Conservation (phyloP, 2,113 vertebrate species). For the Gobio gobio region DNA sequence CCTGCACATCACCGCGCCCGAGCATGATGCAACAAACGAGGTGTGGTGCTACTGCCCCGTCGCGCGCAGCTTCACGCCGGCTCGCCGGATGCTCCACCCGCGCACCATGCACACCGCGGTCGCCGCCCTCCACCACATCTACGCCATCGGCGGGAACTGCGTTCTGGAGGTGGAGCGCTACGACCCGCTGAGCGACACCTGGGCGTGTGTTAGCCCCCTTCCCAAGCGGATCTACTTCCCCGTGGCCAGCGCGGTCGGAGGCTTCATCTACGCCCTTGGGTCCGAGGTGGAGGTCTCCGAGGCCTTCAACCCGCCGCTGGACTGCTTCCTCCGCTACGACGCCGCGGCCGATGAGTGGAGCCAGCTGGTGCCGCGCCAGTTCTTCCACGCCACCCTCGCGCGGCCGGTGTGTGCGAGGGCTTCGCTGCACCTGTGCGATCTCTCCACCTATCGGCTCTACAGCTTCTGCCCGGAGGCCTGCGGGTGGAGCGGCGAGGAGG, state of each 20-base stretch:
- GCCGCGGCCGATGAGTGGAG: conserved; percentile 91
- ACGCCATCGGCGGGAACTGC: conserved; percentile 93
- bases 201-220: conserved; percentile 86
- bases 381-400: conserved; percentile 94
- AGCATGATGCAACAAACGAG: conserved; percentile 90
- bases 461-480: conserved; percentile 95
- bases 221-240: conserved; percentile 93
- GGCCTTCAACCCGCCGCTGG: conserved; percentile 94
- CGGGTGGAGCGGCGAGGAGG: conserved; percentile 94
- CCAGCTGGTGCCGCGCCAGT: conserved; percentile 91
- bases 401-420: conserved; percentile 90
- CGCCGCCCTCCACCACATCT: conserved; percentile 84
- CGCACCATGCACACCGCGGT: conserved; percentile 94
- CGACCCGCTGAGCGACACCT: conserved; percentile 84
- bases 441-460: conserved; percentile 97
- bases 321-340: conserved; percentile 93
- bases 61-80: conserved; percentile 80
- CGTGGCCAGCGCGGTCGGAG: conserved; percentile 89
- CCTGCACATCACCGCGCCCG: conserved; percentile 87
- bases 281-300: conserved; percentile 93
- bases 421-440: conserved; percentile 92
- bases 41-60: conserved; percentile 94
- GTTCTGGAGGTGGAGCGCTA: conserved; percentile 93
- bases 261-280: conserved; percentile 90
- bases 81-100: conserved; percentile 86